Evolutionary conservation across 2,113 vertebrate genomes (phyloP).

Genomic region (Tyto alba): DNA sequence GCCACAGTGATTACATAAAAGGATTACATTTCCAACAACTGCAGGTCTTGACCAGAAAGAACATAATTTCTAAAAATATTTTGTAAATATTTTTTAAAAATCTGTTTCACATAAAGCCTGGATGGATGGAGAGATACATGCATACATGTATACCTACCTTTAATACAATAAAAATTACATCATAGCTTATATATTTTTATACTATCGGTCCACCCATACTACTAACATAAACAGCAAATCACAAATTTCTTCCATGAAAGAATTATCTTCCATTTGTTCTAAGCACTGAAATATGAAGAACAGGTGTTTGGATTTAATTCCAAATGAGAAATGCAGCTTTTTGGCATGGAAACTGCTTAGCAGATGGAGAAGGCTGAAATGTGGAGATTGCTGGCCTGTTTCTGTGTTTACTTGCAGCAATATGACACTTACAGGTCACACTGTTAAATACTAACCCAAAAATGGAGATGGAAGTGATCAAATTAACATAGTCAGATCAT

Average conservation of each 20-base stretch:
- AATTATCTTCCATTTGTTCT: constrained; percentile 13
- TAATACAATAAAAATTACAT: not conserved
- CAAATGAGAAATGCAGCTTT: constrained; percentile 60
- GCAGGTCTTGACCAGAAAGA: not conserved
- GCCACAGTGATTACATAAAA: not conserved
- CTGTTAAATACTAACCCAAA: not conserved
- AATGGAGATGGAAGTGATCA: not conserved
- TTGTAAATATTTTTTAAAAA: not conserved
- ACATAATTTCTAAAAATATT: not conserved
- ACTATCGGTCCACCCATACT: not conserved
- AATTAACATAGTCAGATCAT: not conserved
- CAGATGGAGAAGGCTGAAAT: not conserved
- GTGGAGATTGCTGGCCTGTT: not conserved
- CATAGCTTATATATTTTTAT: not conserved
- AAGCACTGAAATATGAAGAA: constrained; percentile 50
- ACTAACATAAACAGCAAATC: constrained; percentile 18
- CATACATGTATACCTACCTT: not conserved
- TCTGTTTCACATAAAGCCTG: not conserved
- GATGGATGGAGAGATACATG: not conserved
- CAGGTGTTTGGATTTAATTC: constrained; percentile 58
- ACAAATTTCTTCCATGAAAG: not conserved
- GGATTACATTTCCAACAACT: not conserved
- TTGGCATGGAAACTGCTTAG: constrained; percentile 19
- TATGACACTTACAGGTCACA: not conserved
- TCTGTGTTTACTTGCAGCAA: constrained; percentile 22